Conservation (phyloP, 92 coral and sea anemone species). For the Zoanthus gigantus region DNA sequence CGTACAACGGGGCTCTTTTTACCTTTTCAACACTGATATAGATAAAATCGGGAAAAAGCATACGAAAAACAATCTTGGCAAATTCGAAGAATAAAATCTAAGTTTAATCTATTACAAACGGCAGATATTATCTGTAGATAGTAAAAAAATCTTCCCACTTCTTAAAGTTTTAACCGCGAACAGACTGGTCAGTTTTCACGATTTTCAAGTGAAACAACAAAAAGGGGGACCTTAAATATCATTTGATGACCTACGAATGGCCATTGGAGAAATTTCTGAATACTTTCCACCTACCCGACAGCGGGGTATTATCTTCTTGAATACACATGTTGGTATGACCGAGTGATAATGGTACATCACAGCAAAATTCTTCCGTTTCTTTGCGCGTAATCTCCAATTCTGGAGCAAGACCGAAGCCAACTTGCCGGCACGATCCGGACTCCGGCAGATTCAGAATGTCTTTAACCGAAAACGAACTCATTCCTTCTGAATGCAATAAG, state of each 20-base stretch:
- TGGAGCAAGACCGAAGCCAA: not conserved
- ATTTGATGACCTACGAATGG: slow-evolving; percentile 2
- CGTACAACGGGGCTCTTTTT: not conserved
- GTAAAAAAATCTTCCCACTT: slow-evolving; percentile 14
- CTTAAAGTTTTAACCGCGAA: not conserved
- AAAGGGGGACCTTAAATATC: not conserved
- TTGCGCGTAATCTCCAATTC: slow-evolving; percentile 40
- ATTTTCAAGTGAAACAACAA: not conserved
- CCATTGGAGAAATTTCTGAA: not conserved
- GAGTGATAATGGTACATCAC: slow-evolving; percentile 32
- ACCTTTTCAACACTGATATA: not conserved
- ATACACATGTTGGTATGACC: slow-evolving; percentile 44
- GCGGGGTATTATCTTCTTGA: slow-evolving; percentile 37
- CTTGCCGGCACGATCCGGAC: slow-evolving; percentile 52
- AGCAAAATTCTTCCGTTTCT: slow-evolving; percentile 46
- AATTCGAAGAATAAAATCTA: slow-evolving; percentile 7
- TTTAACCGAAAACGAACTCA: slow-evolving; percentile 97
- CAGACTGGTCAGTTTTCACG: not conserved
- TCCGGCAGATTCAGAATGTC: slow-evolving; percentile 92
- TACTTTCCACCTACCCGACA: slow-evolving; percentile 36
- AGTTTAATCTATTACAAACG: slow-evolving; percentile 36
- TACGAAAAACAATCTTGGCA: not conserved
- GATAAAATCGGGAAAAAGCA: not conserved
- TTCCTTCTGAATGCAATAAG: slow-evolving; percentile 40
- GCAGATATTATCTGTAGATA: slow-evolving; percentile 31